Evolutionary conservation across 2,113 vertebrate genomes (phyloP).

Genomic region (Ginglymostoma cirratum): DNA sequence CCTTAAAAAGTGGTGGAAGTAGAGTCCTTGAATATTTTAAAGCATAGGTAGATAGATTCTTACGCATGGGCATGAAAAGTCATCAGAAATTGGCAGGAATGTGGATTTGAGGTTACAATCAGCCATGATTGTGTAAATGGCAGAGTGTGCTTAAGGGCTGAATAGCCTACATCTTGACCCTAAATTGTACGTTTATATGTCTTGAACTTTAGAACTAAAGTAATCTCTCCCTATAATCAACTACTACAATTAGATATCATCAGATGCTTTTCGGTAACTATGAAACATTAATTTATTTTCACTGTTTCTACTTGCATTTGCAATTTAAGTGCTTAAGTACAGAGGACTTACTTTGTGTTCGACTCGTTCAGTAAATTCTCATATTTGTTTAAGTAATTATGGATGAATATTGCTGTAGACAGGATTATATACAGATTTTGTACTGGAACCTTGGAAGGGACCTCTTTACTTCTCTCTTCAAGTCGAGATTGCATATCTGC

Average conservation of each 20-base stretch:
- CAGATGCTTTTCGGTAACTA: neutral
- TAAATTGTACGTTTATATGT: no score
- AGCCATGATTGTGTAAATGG: no score
- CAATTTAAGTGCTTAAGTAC: neutral
- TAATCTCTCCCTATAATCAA: no score
- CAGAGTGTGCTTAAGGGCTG: no score
- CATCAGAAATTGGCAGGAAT: no score
- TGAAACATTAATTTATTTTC: neutral
- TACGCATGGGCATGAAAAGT: no score
- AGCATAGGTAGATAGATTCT: no score
- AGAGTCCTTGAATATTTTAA: no score
- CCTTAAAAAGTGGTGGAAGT: no score
- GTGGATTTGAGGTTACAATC: no score
- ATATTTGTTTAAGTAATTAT: slow-evolving; percentile 66
- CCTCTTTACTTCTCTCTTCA: slow-evolving; percentile 66
- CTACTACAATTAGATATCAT: neutral
- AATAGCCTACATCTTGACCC: no score
- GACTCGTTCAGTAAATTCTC: slow-evolving; percentile 64
- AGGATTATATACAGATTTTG: slow-evolving; percentile 64
- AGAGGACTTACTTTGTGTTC: slow-evolving; percentile 63
- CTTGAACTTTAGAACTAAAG: no score
- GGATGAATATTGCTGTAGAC: slow-evolving; percentile 65
- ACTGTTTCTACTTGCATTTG: neutral
- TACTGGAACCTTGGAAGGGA: slow-evolving; percentile 67
- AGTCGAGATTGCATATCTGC: slow-evolving; percentile 68